Conservation (phyloP, 1,140 invertebrate genomes). For the Acromyrmex charruanus region DNA sequence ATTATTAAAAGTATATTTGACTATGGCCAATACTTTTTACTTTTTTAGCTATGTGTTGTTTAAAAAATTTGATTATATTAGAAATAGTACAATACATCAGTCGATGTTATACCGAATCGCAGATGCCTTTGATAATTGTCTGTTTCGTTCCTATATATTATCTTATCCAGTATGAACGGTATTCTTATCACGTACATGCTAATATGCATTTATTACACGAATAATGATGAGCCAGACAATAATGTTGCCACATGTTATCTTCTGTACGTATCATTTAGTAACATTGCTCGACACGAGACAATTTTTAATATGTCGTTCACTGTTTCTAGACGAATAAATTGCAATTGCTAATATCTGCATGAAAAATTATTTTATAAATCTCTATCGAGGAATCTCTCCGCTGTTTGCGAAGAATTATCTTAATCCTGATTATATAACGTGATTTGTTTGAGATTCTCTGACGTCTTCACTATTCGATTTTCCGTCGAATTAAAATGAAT, state of each 20-base stretch:
- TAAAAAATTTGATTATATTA: constrained; percentile 10
- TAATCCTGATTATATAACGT: background rate
- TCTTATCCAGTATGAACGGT: constrained; percentile 34
- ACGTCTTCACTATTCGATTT: background rate
- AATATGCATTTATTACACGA: constrained; percentile 21
- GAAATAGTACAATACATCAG: background rate
- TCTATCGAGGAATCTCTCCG: background rate
- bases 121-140: background rate
- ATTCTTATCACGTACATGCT: constrained; percentile 10
- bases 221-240: constrained; percentile 20
- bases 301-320: background rate
- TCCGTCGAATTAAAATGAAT: constrained; percentile 18
- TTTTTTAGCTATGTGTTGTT: background rate
- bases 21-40: background rate
- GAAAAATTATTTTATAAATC: constrained; percentile 20
- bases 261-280: background rate
- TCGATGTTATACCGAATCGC: background rate
- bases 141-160: background rate
- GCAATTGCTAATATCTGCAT: background rate
- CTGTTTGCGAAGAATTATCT: background rate
- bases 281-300: constrained; percentile 11
- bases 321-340: background rate
- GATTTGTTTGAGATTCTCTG: constrained; percentile 1
- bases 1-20: background rate
- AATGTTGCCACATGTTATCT: constrained; percentile 11